Percentiles rank a stretch among this genome's conserved stretches.
Evolutionary conservation across 2,888 invertebrate genomes (phyloP).

Genomic region (Eretmocerus hayati): DNA sequence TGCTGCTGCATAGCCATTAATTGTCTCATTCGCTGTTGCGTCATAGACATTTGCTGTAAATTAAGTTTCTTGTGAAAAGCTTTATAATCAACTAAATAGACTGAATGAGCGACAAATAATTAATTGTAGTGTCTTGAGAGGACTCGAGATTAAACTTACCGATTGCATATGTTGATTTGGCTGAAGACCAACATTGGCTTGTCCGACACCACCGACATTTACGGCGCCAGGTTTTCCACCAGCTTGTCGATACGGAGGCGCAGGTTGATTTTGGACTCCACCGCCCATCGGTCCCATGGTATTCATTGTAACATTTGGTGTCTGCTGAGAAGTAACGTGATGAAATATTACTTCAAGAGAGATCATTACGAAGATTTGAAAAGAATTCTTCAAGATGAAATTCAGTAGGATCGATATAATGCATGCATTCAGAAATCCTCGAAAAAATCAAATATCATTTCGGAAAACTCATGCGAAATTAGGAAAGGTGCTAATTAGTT

Average conservation of each 20-base stretch:
- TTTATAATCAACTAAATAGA: neutral
- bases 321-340: constrained; percentile 49
- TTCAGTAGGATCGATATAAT: too few relatives aligned
- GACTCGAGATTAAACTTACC: constrained; percentile 30
- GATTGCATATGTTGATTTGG: constrained; percentile 59
- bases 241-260: constrained; percentile 70
- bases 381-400: neutral
- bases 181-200: constrained; percentile 46
- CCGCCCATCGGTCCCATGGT: constrained; percentile 57
- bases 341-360: too few relatives aligned
- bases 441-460: too few relatives aligned
- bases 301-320: constrained; percentile 82
- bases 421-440: too few relatives aligned
- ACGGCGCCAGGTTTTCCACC: constrained; percentile 44
- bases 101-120: too few relatives aligned
- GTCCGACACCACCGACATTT: constrained; percentile 40
- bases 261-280: constrained; percentile 56
- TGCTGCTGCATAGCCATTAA: constrained; percentile 53
- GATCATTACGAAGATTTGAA: neutral
- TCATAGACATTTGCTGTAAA: constrained; percentile 38
- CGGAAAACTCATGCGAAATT: too few relatives aligned
- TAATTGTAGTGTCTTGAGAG: too few relatives aligned
- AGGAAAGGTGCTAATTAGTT: too few relatives aligned
- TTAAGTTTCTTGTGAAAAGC: neutral
- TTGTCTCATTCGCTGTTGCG: constrained; percentile 60